Evolutionary conservation across 2,888 invertebrate species (phyloP), one percentile per base, ranked within the genome.

Genomic region (Drosophila nr. medialis): DNA sequence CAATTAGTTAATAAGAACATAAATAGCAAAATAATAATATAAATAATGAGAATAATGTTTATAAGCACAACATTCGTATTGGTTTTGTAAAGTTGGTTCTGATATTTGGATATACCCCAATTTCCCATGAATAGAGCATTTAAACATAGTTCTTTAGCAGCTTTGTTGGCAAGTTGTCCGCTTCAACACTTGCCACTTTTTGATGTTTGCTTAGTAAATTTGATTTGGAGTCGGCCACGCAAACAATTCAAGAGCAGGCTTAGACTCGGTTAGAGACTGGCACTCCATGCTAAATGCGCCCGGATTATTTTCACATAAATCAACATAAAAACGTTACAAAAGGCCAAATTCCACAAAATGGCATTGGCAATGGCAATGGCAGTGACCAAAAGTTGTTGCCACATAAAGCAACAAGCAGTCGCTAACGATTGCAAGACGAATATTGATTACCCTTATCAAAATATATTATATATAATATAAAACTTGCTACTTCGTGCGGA

Each of bases 241-340:
- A 61, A 74, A 74, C 48, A 68, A 49, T 59, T 60, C 32, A 45
- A 54, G 42, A 32, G 34, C 34, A 32, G 48, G 53, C 72, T 62
- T 64, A 59, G 27, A 58, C 53, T 65, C 54, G 59, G 53, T 59
- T 49, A 61, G 36, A 36, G 38, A 61, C 64, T 61, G 42, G 77
- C 72, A 83, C 77, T 87, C 76, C 72, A 80, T 77, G 83, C 75
- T 72, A 83, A 81, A 81, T 72, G 77, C 74, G 79, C 53, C 64
- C 40, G 86, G 90, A 86, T 86, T 86, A 86, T 82, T 64, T 86
- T 69, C 88, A 60, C 86, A 86, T 89, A 86, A 86, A 86, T 89
- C 89, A 86, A 79, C 86, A 89, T 80, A 85, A 87, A 83, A 79
- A 70, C 64, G 58, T 76, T 68, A 85, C 77, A 89, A 85, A 89